Evolutionary conservation across 2,888 invertebrate genomes (phyloP).

Genomic region (Microctonus brassicae): DNA sequence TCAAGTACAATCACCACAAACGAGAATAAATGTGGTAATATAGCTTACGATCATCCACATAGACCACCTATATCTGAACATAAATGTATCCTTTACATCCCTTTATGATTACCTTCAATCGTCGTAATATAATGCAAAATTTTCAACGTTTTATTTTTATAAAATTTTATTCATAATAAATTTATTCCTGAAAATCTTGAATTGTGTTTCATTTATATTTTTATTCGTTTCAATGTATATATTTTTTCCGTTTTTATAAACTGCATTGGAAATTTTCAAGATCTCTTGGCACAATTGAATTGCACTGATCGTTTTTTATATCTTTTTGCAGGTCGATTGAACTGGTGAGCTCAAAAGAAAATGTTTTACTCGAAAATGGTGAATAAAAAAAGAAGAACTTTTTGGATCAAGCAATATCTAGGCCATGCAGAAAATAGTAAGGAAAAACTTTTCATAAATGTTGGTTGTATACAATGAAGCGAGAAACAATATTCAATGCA

Average conservation of each 20-base stretch:
- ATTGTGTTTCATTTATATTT: background rate
- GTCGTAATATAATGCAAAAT: background rate
- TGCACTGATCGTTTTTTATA: background rate
- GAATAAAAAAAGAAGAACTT: constrained; percentile 6
- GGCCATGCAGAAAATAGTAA: constrained; percentile 11
- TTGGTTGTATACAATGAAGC: background rate
- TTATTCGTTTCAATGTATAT: background rate
- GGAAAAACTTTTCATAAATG: constrained; percentile 13
- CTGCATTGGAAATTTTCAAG: background rate
- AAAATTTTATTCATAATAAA: too few species aligned
- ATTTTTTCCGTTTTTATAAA: background rate
- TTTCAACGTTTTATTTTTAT: background rate
- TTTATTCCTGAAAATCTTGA: background rate
- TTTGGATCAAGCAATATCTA: constrained; percentile 10
- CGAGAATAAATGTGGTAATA: constrained; percentile 4
- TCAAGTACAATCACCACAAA: constrained; percentile 1
- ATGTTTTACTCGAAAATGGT: background rate
- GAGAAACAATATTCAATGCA: background rate
- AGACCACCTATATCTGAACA: background rate
- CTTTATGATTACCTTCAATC: background rate
- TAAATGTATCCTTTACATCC: background rate
- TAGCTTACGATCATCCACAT: constrained; percentile 1
- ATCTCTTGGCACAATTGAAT: background rate
- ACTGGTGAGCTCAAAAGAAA: background rate
- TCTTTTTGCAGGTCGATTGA: background rate